Evolutionary conservation across 1,140 invertebrate genomes (phyloP).

Genomic region (Conus ventricosus): DNA sequence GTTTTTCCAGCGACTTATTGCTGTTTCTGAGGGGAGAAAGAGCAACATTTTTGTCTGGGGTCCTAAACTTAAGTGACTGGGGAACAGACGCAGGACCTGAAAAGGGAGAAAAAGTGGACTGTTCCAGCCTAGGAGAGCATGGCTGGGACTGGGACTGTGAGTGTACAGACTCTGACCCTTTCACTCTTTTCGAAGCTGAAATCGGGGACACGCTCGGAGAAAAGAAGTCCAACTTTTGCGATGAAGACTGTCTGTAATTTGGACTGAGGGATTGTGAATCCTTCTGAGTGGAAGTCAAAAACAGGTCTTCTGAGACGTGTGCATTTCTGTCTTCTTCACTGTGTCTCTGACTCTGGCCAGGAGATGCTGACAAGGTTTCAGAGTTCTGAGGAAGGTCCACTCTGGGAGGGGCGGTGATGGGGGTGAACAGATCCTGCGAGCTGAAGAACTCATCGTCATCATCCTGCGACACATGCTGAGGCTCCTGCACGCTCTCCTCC

Average conservation of each 20-base stretch:
- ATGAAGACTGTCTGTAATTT: neutral
- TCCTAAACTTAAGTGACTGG: neutral
- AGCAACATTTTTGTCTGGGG: neutral
- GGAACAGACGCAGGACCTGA: neutral
- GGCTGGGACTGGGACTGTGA: neutral
- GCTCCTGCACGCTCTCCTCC: neutral
- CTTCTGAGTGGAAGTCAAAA: neutral
- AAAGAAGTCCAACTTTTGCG: neutral
- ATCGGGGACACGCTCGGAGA: neutral
- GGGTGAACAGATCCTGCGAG: neutral
- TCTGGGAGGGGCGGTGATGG: neutral
- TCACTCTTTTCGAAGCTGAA: neutral
- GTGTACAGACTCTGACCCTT: neutral
- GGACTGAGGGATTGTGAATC: neutral
- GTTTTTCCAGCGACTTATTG: neutral
- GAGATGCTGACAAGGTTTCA: neutral
- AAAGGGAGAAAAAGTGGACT: neutral
- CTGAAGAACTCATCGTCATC: constrained; percentile 16
- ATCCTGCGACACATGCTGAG: neutral
- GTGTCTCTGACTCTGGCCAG: neutral
- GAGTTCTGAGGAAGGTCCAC: neutral
- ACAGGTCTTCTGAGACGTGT: neutral
- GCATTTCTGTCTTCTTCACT: neutral
- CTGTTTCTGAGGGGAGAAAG: neutral
- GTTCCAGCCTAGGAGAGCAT: too few species aligned